Evolutionary conservation across 2,797 vertebrate species (phyloP).

Genomic region (Propithecus perrieri): DNA sequence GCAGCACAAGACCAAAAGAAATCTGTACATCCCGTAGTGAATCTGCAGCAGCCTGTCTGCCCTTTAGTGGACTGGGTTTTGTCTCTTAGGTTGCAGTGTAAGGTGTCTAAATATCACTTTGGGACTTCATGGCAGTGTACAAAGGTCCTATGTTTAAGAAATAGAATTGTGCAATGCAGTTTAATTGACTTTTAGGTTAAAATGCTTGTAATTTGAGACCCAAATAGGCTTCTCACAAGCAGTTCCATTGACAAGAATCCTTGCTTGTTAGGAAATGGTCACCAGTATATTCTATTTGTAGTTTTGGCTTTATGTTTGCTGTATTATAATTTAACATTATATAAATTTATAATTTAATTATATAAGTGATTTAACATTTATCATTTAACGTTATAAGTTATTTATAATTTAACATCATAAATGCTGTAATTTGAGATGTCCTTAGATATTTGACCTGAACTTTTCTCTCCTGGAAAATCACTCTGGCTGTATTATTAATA

Average conservation of each 20-base stretch:
- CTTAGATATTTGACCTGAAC: background rate
- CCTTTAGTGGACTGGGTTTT: background rate
- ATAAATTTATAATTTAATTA: background rate
- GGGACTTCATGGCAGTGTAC: background rate
- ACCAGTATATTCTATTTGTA: background rate
- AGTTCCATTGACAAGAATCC: background rate
- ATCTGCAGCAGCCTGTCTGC: background rate
- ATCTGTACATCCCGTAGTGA: background rate
- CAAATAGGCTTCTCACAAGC: background rate
- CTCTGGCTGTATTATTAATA: background rate
- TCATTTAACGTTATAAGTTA: background rate
- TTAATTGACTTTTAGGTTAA: background rate
- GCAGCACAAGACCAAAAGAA: background rate
- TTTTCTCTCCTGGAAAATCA: constrained; percentile 2
- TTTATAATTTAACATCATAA: constrained; percentile 6
- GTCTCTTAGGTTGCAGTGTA: background rate
- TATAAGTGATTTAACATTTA: background rate
- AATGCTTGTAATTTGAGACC: background rate
- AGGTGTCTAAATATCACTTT: background rate
- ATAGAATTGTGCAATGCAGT: background rate
- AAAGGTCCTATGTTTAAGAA: background rate
- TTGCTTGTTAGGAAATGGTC: background rate
- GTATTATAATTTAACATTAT: background rate
- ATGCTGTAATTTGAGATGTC: background rate
- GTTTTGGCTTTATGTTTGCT: background rate